Conservation (phyloP, 2,113 vertebrate genomes). For the Eira barbara region DNA sequence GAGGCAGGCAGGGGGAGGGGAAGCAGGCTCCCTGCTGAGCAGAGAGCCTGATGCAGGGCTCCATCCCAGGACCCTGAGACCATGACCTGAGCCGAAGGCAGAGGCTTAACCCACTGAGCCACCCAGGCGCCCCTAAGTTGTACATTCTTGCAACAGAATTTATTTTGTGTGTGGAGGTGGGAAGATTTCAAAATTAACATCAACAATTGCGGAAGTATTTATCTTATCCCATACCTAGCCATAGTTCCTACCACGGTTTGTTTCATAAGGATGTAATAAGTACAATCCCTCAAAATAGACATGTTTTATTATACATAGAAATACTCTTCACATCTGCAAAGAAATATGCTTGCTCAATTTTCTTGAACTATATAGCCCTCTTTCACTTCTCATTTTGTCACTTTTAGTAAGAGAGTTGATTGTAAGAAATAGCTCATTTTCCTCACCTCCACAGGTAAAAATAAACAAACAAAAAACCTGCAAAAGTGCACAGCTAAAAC, state of each 20-base stretch:
- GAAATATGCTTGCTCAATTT: neutral
- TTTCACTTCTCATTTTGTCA: neutral
- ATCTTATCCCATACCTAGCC: neutral
- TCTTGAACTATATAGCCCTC: neutral
- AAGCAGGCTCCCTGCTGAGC: too few species aligned
- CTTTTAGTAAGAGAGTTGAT: neutral
- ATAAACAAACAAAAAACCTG: neutral
- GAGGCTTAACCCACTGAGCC: too few species aligned
- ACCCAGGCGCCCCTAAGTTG: neutral
- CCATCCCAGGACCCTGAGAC: too few species aligned
- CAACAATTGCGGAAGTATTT: neutral
- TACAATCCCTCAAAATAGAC: neutral
- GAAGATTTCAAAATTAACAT: neutral
- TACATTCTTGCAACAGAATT: neutral
- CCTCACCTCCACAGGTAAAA: neutral
- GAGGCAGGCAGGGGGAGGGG: too few species aligned
- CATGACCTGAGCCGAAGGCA: too few species aligned
- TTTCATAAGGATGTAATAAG: neutral
- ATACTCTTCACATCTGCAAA: neutral
- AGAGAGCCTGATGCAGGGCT: too few species aligned
- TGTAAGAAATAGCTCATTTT: neutral
- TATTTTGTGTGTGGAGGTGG: neutral
- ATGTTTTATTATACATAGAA: neutral
- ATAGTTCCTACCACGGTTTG: neutral
- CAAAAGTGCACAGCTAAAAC: neutral